phyloP scores from a whole-genome alignment of 2,888 invertebrate genomes.

The Nomada lathburiana region DNA sequence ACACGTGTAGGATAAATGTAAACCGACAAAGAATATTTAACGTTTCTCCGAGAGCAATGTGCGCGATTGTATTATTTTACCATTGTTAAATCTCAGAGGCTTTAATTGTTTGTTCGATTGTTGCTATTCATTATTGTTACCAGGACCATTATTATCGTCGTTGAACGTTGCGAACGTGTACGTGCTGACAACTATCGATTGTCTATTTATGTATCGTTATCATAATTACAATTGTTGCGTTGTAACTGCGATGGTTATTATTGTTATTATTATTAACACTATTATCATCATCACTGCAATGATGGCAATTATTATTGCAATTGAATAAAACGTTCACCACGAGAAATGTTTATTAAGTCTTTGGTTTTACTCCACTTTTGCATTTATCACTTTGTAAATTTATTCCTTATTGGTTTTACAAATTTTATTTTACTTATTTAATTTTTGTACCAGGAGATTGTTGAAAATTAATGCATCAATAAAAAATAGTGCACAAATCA shows the following conservation, averaged over 20 bases:
- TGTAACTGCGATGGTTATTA: conserved; percentile 36
- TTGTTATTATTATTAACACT: conserved; percentile 38
- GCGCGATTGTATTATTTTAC: conserved; percentile 44
- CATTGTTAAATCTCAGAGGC: conserved; percentile 44
- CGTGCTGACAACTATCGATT: conserved; percentile 18
- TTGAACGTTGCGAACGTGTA: conserved; percentile 18
- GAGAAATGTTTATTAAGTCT: conserved; percentile 24
- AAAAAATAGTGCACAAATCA: too few relatives aligned
- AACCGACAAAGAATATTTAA: conserved; percentile 33
- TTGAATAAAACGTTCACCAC: conserved; percentile 80
- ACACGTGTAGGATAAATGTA: conserved; percentile 28
- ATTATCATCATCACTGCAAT: conserved; percentile 73
- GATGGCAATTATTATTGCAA: conserved; percentile 76
- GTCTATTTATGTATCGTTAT: conserved; percentile 30
- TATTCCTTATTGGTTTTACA: background rate
- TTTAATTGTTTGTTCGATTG: conserved; percentile 54
- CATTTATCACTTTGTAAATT: background rate
- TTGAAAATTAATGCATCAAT: too few relatives aligned
- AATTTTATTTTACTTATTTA: background rate
- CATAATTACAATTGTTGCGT: conserved; percentile 25
- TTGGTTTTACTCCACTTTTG: too few relatives aligned
- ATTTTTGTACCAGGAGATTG: background rate
- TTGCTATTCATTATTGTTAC: conserved; percentile 52
- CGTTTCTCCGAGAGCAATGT: conserved; percentile 34
- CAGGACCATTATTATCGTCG: conserved; percentile 20